phyloP scores from a whole-genome alignment of 2,888 invertebrate genomes.

The Phoronis australis region DNA sequence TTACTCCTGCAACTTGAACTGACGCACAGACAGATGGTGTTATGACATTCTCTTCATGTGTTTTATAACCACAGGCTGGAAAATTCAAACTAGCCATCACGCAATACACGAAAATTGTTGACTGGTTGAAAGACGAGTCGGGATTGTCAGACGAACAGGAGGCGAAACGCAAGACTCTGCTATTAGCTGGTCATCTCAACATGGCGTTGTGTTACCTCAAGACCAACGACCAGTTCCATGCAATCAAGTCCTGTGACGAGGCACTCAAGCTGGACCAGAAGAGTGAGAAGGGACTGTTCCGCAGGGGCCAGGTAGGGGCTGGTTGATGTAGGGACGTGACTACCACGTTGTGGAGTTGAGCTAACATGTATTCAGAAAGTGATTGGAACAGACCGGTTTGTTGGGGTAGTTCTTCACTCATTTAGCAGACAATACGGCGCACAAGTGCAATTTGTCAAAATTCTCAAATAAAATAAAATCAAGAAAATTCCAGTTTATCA shows the following conservation, averaged over 20 bases:
- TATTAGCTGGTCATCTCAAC: slow-evolving; percentile 73
- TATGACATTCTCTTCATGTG: too few relatives aligned
- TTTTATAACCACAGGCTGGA: too few relatives aligned
- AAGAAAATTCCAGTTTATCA: too few relatives aligned
- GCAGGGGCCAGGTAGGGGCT: slow-evolving; percentile 66
- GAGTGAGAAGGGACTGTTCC: slow-evolving; percentile 84
- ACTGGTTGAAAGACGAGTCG: slow-evolving; percentile 61
- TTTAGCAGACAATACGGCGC: neutral
- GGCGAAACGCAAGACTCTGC: slow-evolving; percentile 57
- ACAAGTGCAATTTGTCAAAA: too few relatives aligned
- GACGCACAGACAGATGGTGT: too few relatives aligned
- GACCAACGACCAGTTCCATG: slow-evolving; percentile 65
- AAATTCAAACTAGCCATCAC: slow-evolving; percentile 75
- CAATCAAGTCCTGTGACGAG: slow-evolving; percentile 69
- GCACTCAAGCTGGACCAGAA: slow-evolving; percentile 69
- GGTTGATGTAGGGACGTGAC: too few relatives aligned
- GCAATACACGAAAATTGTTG: slow-evolving; percentile 75
- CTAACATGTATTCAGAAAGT: too few relatives aligned
- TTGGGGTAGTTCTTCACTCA: too few relatives aligned
- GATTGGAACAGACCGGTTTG: too few relatives aligned
- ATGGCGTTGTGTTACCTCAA: slow-evolving; percentile 77
- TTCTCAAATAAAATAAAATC: too few relatives aligned
- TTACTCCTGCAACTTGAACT: too few relatives aligned
- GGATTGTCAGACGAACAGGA: slow-evolving; percentile 54
- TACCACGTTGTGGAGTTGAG: too few relatives aligned